These are phyloP conservation scores for Mactromeris polynyma DNA, from an alignment of 2,888 invertebrate species.

Conservation along the genomic window DNA sequence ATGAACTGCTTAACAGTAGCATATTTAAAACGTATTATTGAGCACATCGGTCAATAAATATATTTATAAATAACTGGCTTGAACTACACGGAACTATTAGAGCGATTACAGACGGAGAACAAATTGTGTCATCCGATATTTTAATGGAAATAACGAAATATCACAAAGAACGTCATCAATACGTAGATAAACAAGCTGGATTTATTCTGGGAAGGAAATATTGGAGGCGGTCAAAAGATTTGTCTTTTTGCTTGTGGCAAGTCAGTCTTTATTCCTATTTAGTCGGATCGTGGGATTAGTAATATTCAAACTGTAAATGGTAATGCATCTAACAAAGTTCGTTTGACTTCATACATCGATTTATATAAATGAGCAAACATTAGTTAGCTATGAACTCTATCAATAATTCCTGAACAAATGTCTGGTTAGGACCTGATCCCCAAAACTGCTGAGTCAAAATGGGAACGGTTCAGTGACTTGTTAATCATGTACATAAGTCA, in stretches of 20 bases:
- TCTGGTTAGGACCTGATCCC: too few species aligned
- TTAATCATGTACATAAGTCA: too few species aligned
- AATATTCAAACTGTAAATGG: too few species aligned
- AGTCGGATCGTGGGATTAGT: neutral
- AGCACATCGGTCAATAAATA: neutral
- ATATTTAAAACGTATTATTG: neutral
- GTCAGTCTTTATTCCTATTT: neutral
- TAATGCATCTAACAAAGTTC: too few species aligned
- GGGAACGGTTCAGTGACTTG: too few species aligned
- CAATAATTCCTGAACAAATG: too few species aligned
- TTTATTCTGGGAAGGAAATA: neutral
- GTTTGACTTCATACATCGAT: too few species aligned
- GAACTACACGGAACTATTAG: neutral
- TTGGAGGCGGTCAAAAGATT: neutral
- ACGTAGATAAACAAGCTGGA: neutral
- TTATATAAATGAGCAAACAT: too few species aligned
- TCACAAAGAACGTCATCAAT: neutral
- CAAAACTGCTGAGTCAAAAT: too few species aligned
- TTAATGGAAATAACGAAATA: conserved; percentile 13
- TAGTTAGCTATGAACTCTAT: too few species aligned
- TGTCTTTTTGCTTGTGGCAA: neutral
- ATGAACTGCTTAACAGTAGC: neutral
- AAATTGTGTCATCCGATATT: conserved; percentile 3
- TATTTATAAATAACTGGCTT: neutral
- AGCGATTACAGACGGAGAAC: neutral